These are phyloP conservation scores for Campylomormyrus tamandua DNA, from an alignment of 2,113 vertebrate species.

Conservation along the genomic window DNA sequence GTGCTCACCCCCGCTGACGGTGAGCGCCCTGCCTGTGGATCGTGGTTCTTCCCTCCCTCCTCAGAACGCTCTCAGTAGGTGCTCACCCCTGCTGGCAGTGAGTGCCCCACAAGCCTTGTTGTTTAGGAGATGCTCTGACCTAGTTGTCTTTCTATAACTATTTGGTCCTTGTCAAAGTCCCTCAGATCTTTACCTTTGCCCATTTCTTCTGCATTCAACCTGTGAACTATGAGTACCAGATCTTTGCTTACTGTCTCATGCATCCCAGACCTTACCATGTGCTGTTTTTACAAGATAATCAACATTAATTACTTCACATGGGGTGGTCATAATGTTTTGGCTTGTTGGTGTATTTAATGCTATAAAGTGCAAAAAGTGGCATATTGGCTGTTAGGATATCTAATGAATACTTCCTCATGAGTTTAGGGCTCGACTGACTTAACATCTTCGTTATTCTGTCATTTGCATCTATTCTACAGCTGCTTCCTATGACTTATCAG, in stretches of 20 bases:
- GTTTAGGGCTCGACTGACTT: constrained; percentile 30
- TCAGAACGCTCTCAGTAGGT: background rate
- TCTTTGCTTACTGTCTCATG: background rate
- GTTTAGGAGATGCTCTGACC: background rate
- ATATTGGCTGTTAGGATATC: background rate
- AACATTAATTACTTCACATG: background rate
- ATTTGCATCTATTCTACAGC: constrained; percentile 25
- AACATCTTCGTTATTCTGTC: constrained; percentile 23
- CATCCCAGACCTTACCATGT: background rate
- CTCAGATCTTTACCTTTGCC: background rate
- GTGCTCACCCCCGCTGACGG: background rate
- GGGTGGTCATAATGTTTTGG: background rate
- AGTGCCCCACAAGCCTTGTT: background rate
- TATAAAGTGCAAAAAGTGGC: background rate
- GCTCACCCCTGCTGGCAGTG: background rate
- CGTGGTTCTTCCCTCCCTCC: background rate
- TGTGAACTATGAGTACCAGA: background rate
- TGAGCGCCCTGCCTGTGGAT: background rate
- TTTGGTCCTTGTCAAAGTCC: background rate
- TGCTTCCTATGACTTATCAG: constrained; percentile 25
- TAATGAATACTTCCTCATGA: constrained; percentile 40
- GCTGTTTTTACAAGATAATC: background rate
- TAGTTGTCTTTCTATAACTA: background rate
- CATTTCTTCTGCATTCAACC: background rate
- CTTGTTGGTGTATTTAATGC: background rate